Percentiles rank a stretch among this genome's conserved stretches.
Conservation (phyloP, 1,140 invertebrate genomes). For the Bombus turneri region DNA sequence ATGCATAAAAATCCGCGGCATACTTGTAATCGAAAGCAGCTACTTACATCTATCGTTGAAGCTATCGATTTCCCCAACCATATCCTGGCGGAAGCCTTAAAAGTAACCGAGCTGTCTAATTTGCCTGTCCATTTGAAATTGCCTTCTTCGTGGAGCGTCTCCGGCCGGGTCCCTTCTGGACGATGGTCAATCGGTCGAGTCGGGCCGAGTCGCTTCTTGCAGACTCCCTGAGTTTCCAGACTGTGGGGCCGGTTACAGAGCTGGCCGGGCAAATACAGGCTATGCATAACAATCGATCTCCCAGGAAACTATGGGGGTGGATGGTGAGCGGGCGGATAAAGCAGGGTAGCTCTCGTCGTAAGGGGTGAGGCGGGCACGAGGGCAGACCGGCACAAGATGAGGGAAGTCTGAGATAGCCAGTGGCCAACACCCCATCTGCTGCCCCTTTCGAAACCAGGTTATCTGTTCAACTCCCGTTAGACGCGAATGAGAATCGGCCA, state of each 20-base stretch:
- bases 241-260: slow-evolving; percentile 65
- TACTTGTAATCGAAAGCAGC: background rate
- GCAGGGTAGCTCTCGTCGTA: slow-evolving; percentile 62
- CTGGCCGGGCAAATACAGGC: slow-evolving; percentile 81
- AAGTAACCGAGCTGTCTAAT: slow-evolving; percentile 63
- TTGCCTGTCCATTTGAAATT: slow-evolving; percentile 69
- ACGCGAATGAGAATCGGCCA: slow-evolving; percentile 55
- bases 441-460: slow-evolving; percentile 70
- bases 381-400: slow-evolving; percentile 73
- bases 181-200: slow-evolving; percentile 66
- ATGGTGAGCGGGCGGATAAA: slow-evolving; percentile 77
- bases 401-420: slow-evolving; percentile 76
- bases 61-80: slow-evolving; percentile 54
- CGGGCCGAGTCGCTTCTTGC: slow-evolving; percentile 66
- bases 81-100: slow-evolving; percentile 61
- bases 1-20: no score
- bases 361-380: slow-evolving; percentile 60
- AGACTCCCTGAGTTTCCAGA: slow-evolving; percentile 64
- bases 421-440: slow-evolving; percentile 78
- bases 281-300: slow-evolving; percentile 84
- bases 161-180: slow-evolving; percentile 64
- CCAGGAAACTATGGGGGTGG: slow-evolving; percentile 80
- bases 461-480: slow-evolving; percentile 67
- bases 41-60: background rate
- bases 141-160: slow-evolving; percentile 63